These are phyloP conservation scores for Lepidocyrtinus sp. DNA, from an alignment of 2,888 invertebrate genomes.

Conservation along the genomic window DNA sequence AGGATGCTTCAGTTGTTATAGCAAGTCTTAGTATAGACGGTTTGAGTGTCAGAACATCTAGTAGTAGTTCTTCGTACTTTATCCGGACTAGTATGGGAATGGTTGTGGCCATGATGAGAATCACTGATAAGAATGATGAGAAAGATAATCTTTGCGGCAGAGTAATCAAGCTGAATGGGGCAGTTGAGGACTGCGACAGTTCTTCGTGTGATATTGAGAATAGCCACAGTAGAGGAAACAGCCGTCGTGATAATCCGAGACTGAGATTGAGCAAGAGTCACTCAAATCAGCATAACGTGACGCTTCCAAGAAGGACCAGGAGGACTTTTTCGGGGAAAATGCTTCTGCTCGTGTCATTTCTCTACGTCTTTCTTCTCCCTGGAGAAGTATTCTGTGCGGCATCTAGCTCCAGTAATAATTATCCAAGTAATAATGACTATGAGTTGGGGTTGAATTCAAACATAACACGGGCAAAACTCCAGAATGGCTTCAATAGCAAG, in stretches of 20 bases:
- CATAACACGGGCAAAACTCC: neutral
- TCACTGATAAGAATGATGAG: slow-evolving; percentile 15
- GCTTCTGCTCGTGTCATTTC: neutral
- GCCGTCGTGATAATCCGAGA: slow-evolving; percentile 32
- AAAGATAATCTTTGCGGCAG: neutral
- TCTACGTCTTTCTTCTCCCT: neutral
- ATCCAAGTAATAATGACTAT: neutral
- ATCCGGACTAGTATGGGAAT: neutral
- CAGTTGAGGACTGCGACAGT: neutral
- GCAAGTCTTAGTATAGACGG: neutral
- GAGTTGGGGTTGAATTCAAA: neutral
- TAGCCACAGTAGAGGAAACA: neutral
- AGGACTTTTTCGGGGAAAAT: neutral
- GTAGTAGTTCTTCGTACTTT: neutral
- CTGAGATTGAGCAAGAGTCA: slow-evolving; percentile 17
- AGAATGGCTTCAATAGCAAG: neutral
- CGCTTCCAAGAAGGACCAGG: neutral
- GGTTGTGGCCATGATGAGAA: slow-evolving; percentile 5
- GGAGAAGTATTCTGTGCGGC: neutral
- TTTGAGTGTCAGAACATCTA: neutral
- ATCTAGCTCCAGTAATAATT: neutral
- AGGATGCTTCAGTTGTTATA: slow-evolving; percentile 27
- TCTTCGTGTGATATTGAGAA: slow-evolving; percentile 23
- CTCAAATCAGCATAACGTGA: neutral
- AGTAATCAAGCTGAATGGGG: neutral